Evolutionary conservation across 2,113 vertebrate species (phyloP).

Genomic region (Sciurus niger): DNA sequence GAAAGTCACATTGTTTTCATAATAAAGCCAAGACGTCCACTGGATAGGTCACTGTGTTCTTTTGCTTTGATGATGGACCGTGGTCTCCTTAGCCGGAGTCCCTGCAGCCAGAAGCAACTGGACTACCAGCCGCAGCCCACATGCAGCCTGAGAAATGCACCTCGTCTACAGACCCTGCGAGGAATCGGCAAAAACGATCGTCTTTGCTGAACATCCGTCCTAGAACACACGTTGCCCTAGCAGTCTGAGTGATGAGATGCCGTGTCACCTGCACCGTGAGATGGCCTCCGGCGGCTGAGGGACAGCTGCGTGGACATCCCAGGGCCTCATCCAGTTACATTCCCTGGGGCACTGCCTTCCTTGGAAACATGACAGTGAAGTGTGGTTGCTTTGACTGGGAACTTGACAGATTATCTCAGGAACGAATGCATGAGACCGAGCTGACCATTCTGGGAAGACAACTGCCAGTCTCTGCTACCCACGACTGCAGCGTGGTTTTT

Average conservation of each 20-base stretch:
- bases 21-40: background rate
- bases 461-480: no score
- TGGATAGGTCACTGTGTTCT: background rate
- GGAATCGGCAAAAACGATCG: background rate
- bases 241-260: background rate
- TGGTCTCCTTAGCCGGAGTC: background rate
- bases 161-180: background rate
- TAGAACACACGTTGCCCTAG: background rate
- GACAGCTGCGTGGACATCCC: no score
- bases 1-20: background rate
- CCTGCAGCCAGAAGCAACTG: accelerated
- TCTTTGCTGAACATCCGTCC: background rate
- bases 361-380: no score
- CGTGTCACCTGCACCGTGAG: accelerated
- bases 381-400: background rate
- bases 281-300: background rate
- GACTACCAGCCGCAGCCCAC: accelerated
- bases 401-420: no score
- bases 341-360: no score
- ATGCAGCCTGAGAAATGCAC: accelerated
- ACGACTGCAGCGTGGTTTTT: background rate
- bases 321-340: background rate
- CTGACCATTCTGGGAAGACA: background rate
- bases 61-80: background rate
- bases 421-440: background rate